Evolutionary conservation across 2,888 invertebrate genomes (phyloP).

Genomic region (Agonopterix arenella): DNA sequence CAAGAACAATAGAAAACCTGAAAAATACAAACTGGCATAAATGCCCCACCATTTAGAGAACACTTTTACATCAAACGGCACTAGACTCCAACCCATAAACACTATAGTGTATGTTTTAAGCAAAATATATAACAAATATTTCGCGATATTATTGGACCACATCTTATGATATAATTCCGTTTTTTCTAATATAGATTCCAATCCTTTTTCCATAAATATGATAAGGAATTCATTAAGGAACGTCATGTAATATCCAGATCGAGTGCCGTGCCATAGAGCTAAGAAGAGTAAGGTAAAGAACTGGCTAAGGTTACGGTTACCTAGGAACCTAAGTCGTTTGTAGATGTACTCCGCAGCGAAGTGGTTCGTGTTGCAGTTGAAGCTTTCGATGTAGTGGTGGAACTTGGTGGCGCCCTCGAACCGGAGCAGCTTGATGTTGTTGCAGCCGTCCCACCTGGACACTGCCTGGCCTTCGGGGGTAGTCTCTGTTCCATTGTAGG

Average conservation of each 20-base stretch:
- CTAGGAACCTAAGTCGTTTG: constrained; percentile 94
- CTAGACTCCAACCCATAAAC: constrained; percentile 90
- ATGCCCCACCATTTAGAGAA: constrained; percentile 82
- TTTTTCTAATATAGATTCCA: constrained; percentile 73
- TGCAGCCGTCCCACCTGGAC: constrained; percentile 90
- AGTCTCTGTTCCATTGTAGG: constrained; percentile 86
- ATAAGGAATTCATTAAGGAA: constrained; percentile 95
- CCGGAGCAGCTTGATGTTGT: constrained; percentile 88
- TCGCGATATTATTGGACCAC: constrained; percentile 48
- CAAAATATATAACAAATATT: constrained; percentile 71
- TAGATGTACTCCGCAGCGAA: constrained; percentile 97
- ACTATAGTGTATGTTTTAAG: constrained; percentile 85
- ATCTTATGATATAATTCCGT: constrained; percentile 64
- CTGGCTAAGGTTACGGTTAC: constrained; percentile 89
- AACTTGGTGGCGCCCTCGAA: constrained; percentile 91
- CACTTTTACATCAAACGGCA: constrained; percentile 84
- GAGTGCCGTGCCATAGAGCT: constrained; percentile 97
- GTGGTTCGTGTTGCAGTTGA: constrained; percentile 96
- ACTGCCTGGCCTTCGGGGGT: constrained; percentile 44
- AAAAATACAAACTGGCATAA: constrained; percentile 80
- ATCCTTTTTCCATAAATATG: constrained; percentile 89
- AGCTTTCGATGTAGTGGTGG: constrained; percentile 91
- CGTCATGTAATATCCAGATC: constrained; percentile 94
- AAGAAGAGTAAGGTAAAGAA: constrained; percentile 88
- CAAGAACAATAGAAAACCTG: constrained; percentile 81